These are phyloP conservation scores for Temnothorax unifasciatus DNA, from an alignment of 2,888 invertebrate species.

Conservation along the genomic window DNA sequence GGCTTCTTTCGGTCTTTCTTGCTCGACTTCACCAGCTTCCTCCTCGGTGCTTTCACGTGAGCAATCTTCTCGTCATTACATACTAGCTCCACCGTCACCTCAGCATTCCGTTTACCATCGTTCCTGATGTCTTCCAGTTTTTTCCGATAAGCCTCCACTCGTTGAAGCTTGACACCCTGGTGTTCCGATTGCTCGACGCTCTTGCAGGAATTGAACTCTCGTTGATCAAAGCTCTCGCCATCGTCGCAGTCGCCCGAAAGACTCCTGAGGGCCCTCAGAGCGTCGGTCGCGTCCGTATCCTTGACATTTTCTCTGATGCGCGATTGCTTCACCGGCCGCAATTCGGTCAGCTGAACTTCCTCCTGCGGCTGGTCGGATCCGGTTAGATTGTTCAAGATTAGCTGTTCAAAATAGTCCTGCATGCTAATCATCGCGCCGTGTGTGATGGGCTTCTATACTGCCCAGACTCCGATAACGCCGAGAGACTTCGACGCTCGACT, in stretches of 20 bases:
- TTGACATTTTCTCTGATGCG: slow-evolving; percentile 76
- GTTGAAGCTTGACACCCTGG: slow-evolving; percentile 17
- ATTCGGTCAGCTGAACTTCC: slow-evolving; percentile 83
- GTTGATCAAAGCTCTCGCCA: slow-evolving; percentile 54
- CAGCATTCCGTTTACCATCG: background rate
- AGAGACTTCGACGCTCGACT: slow-evolving; percentile 78
- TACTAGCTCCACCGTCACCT: background rate
- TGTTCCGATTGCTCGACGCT: slow-evolving; percentile 48
- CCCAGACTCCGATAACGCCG: slow-evolving; percentile 34
- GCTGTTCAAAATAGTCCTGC: slow-evolving; percentile 52
- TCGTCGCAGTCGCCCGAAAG: slow-evolving; percentile 75
- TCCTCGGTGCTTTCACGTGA: slow-evolving; percentile 32
- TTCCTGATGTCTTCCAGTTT: background rate
- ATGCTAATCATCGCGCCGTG: slow-evolving; percentile 66
- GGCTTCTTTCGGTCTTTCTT: slow-evolving; percentile 56
- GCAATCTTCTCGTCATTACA: slow-evolving; percentile 18
- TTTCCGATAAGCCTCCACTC: slow-evolving; percentile 4
- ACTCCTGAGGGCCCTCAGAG: slow-evolving; percentile 81
- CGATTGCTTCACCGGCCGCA: slow-evolving; percentile 83
- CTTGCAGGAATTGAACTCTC: slow-evolving; percentile 46
- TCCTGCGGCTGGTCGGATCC: slow-evolving; percentile 77
- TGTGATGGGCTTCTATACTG: background rate
- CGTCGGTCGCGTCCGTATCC: slow-evolving; percentile 80
- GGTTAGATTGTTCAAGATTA: slow-evolving; percentile 67
- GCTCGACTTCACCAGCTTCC: background rate